Base-by-base conservation (phyloP, 1,140 invertebrate genomes). In the Camponotus pennsylvanicus region DNA sequence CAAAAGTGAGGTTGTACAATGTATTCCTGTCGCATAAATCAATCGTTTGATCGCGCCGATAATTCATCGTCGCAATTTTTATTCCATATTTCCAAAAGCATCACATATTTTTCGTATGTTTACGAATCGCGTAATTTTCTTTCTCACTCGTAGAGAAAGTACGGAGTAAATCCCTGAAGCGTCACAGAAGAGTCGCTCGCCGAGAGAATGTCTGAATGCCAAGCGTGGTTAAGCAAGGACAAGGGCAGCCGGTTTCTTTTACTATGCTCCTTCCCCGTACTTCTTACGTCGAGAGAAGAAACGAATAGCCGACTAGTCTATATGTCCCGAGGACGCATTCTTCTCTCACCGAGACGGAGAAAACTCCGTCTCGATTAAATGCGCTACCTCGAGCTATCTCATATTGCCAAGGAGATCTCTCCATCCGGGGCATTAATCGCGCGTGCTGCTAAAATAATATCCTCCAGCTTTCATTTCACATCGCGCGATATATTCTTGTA, bases 221-320 rank as follows among this genome's bases (percentile, higher is more conserved):
- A 21, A 69, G 34, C 8, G 15, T 40, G 73, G 2, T 15, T 3
- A 52, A 52, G 63, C 21, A 86, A 75, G 57, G 77, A 86, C 77
- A 83, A 89, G 84, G 66, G 32, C 88, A 89, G 57, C 77, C 64
- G 32, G 71, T 89, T 86, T 61, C 52, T 71, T 73, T 13, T 18
- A 37, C 32, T 27, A 49, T 6, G 13, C 64, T 67, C 7, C 49
- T 69, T 82, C 13, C 49, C n/a, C 52, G 0, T 52, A 70, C 34
- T 85, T 61, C 64, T 63, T 34, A n/a, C n/a, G 21, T 45, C 9
- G 15, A 27, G 27, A 27, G 27, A 34, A 77, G 21, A 76, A 84
- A 59, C 57, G 45, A 63, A 57, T n/a, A 4, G 6, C 32, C n/a
- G 37, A 9, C 0, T 70, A 64, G 67, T 21, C 80, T n/a, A 11